phyloP scores from a whole-genome alignment of 1,140 invertebrate species.

The Phymorhynchus buccinoides region DNA sequence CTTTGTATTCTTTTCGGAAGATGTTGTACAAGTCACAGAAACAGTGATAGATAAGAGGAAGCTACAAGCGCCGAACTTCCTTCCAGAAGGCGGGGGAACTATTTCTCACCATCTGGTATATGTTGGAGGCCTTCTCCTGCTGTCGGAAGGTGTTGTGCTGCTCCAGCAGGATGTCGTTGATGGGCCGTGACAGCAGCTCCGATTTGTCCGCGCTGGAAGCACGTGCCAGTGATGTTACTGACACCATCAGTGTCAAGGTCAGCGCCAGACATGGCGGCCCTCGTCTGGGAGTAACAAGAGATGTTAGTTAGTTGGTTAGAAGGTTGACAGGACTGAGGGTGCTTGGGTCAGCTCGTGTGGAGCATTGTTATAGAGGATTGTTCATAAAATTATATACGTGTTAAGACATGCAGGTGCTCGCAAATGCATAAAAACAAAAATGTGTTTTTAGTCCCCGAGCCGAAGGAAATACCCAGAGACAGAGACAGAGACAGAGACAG shows the following conservation, averaged over 20 bases:
- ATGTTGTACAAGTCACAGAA: no score
- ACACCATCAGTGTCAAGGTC: not conserved
- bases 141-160: constrained; percentile 48
- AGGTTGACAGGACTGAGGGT: not conserved
- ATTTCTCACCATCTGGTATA: constrained; percentile 44
- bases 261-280: not conserved
- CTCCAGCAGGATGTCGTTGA: constrained; percentile 33
- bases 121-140: constrained; percentile 42
- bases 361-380: no score
- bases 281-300: not conserved
- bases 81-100: no score
- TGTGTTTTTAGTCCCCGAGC: no score
- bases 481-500: not conserved
- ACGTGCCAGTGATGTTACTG: not conserved
- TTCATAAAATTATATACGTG: no score
- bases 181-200: not conserved
- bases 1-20: no score
- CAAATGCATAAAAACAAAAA: no score
- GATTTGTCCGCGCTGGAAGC: constrained; percentile 2
- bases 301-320: no score
- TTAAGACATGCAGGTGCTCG: not conserved
- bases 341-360: no score
- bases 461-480: not conserved
- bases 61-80: no score
- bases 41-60: no score